Evolutionary conservation across 2,113 vertebrate genomes (phyloP), one percentile per base, ranked within the genome.

Genomic region (Psittacus erithacus): DNA sequence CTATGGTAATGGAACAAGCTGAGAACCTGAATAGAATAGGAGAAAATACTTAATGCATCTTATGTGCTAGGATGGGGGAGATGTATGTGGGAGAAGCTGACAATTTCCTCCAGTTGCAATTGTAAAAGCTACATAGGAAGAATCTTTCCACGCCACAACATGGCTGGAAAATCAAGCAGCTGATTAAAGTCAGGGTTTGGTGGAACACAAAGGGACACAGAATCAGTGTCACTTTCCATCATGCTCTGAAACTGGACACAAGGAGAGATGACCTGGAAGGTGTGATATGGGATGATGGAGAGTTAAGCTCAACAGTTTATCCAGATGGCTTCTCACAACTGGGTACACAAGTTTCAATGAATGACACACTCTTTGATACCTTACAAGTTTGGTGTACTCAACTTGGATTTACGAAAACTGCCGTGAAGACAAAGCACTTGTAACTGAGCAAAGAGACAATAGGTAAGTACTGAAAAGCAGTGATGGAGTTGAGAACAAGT

Each of bases 1-100:
- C 67, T 46, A 5, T 16, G 19, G 29, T 9, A 62, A 44, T 25
- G n/a, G n/a, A 80, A 18, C 6, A n/a, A n/a, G 11, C 47, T 68
- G 25, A 80, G 41, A 83, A 63, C 7, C 20, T 33, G 71, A 86
- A 63, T 1, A 77, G 52, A 85, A 35, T 9, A 73, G 6, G 14
- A 2, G 9, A 90, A 71, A 81, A 69, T 6, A 29, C 44, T 77
- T 35, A 47, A 62, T 23, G 67, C 41, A 53, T 44, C 47, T 73
- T 60, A 38, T 19, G 6, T 4, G 29, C 16, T 2, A 0, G 12
- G 24, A 3, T 0, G 0, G 10, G 28, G 11, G 15, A 76, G 18
- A 43, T 0, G 1, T 7, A 3, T 8, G 3, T 3, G 1, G 3
- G 3, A 9, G 5, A 75, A 23, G 17, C 18, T 5, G 9, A 47